Evolutionary conservation across 2,113 vertebrate species (phyloP).

Genomic region (Campylomormyrus tamandua): DNA sequence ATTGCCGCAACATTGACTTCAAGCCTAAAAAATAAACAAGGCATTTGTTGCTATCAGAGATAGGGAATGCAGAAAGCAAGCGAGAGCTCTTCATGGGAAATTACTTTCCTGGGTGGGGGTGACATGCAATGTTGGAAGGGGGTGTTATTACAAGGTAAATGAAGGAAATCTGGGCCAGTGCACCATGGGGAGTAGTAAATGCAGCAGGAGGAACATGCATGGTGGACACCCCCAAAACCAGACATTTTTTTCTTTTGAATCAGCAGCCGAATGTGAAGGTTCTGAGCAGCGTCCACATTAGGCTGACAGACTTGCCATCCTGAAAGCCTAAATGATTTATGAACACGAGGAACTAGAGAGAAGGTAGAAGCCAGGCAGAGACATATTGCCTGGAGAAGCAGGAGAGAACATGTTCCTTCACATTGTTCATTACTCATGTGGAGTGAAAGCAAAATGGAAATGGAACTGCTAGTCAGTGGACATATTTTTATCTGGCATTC

Average conservation of each 20-base stretch:
- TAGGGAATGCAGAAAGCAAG: background rate
- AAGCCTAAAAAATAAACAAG: background rate
- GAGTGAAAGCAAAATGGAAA: constrained; percentile 27
- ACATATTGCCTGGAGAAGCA: constrained; percentile 59
- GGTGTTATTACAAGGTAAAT: background rate
- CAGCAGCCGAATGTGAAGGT: background rate
- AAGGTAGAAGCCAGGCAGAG: constrained; percentile 54
- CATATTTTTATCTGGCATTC: background rate
- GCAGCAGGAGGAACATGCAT: background rate
- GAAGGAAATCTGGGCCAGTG: background rate
- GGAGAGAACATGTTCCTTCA: constrained; percentile 60
- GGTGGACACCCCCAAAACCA: background rate
- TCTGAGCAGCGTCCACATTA: constrained; percentile 27
- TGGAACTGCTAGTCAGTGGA: background rate
- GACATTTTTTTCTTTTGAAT: background rate
- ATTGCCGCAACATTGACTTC: background rate
- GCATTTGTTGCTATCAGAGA: background rate
- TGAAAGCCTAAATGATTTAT: constrained; percentile 65
- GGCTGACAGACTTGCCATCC: constrained; percentile 44
- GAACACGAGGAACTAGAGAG: constrained; percentile 49
- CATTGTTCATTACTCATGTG: constrained; percentile 61
- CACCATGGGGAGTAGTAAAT: background rate
- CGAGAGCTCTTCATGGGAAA: background rate
- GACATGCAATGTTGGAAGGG: background rate
- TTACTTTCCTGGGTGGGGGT: background rate